Base-by-base conservation (phyloP, 2,888 invertebrate species). In the Neelides folsomi region DNA sequence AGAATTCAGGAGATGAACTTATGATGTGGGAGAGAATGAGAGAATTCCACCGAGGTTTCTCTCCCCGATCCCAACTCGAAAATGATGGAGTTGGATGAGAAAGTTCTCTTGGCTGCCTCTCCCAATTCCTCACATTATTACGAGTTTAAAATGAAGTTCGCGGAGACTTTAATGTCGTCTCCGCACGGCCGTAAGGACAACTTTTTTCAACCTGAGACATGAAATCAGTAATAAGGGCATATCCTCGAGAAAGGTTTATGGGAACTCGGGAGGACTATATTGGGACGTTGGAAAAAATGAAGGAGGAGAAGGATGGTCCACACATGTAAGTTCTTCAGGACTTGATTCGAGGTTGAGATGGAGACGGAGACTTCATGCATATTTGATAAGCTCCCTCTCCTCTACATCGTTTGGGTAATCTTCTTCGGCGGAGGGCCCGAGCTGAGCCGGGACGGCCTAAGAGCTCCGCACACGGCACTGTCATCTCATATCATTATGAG, bases 301-400 rank as follows among this genome's bases (percentile, higher is more conserved):
- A 7, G 27, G 27, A 27, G 27, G 27, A 27, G 27, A 27, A 27
- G 27, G 27, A 27, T 27, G 27, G 27, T 27, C 27, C 27, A 27
- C 27, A 27, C 27, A 27, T 27, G 27, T 27, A 27, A 27, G 27
- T 27, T 27, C 27, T 27, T 27, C 27, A 7, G 27, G 27, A 27
- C 27, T 27, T 27, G 27, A 27, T 27, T 27, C 27, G 27, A 27
- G 27, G 27, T 27, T 27, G 27, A 27, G 27, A 27, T 27, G 27
- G 27, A 27, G 27, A 27, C 27, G 27, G 27, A 27, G 53, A 59
- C 59, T 62, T 62, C 61, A 63, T 63, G 63, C 61, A 63, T 62
- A 62, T 63, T 62, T 63, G 63, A 63, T 63, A 57, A 58, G 57
- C 58, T 55, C 60, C 57, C 27, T 27, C 27, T 27, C 27, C 27